phyloP scores from a whole-genome alignment of 2,113 vertebrate species.

The Gambusia affinis region DNA sequence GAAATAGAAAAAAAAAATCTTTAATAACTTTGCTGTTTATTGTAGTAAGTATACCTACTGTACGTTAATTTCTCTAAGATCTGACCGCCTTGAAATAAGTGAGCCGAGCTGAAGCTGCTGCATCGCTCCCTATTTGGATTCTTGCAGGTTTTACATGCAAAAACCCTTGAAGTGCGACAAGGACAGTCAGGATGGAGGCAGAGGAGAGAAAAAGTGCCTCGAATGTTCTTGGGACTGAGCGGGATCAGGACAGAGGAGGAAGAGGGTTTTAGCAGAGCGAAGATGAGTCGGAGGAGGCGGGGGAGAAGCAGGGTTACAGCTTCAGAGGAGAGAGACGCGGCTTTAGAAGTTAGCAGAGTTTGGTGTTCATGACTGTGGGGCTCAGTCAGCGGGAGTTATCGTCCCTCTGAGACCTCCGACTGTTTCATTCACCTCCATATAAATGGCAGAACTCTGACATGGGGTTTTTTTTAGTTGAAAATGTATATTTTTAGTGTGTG shows the following conservation, averaged over 20 bases:
- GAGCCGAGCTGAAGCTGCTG: background rate
- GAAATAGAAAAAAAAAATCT: background rate
- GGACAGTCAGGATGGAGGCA: conserved; percentile 35
- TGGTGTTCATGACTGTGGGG: conserved; percentile 58
- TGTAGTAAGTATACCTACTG: background rate
- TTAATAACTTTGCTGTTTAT: background rate
- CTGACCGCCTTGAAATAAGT: background rate
- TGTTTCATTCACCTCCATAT: conserved; percentile 40
- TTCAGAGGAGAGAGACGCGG: conserved; percentile 57
- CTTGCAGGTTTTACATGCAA: conserved; percentile 1
- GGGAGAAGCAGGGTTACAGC: conserved; percentile 45
- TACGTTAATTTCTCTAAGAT: background rate
- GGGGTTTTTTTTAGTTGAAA: conserved; percentile 13
- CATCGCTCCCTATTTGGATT: background rate
- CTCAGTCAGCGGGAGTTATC: conserved; percentile 61
- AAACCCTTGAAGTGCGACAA: conserved; percentile 1
- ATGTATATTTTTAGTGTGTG: conserved; percentile 15
- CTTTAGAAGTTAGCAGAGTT: conserved; percentile 66
- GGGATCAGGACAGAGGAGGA: conserved; percentile 61
- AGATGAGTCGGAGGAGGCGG: conserved; percentile 34
- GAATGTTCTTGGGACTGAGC: conserved; percentile 56
- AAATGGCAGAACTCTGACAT: conserved; percentile 35
- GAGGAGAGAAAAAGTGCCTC: conserved; percentile 28
- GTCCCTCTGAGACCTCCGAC: conserved; percentile 51
- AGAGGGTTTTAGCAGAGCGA: conserved; percentile 55